phyloP scores from a whole-genome alignment of 2,113 vertebrate genomes.

The Takifugu bimaculatus region DNA sequence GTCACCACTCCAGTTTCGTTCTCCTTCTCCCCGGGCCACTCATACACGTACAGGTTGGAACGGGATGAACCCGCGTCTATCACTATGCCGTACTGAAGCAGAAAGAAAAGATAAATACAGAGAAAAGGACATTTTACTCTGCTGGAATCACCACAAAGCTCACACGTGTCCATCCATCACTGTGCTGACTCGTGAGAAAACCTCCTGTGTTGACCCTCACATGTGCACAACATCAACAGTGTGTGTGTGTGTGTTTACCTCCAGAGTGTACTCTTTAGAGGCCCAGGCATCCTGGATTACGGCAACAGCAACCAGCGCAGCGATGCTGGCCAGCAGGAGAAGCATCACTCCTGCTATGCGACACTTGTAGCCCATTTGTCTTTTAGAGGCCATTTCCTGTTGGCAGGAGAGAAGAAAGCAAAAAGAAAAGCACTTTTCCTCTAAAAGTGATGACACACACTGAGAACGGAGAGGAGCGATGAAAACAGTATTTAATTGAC shows the following conservation, averaged over 20 bases:
- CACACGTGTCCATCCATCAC: too few relatives aligned
- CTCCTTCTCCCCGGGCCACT: constrained; percentile 92
- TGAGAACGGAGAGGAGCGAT: constrained; percentile 19
- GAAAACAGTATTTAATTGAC: constrained; percentile 6
- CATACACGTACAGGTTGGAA: constrained; percentile 89
- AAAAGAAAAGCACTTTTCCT: constrained; percentile 4
- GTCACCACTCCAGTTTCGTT: constrained; percentile 90
- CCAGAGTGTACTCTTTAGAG: constrained; percentile 70
- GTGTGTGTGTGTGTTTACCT: constrained; percentile 69
- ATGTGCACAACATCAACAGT: not conserved
- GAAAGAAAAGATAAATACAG: not conserved
- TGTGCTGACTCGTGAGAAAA: not conserved
- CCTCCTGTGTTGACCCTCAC: not conserved
- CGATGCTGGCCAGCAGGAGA: constrained; percentile 81
- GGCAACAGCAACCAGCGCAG: constrained; percentile 80
- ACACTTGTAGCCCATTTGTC: constrained; percentile 70
- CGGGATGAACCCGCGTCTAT: constrained; percentile 92
- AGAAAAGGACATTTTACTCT: not conserved
- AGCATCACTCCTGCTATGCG: constrained; percentile 71
- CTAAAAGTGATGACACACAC: constrained; percentile 8
- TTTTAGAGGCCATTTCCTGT: constrained; percentile 72
- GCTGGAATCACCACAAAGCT: not conserved
- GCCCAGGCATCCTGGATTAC: constrained; percentile 81
- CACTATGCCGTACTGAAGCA: constrained; percentile 88
- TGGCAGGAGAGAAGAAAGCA: constrained; percentile 2